A percentile compares a stretch with the other conserved stretches of the same genome.
phyloP scores from a whole-genome alignment of 92 coral and sea anemone species.

The Palythoa grandiflora region DNA sequence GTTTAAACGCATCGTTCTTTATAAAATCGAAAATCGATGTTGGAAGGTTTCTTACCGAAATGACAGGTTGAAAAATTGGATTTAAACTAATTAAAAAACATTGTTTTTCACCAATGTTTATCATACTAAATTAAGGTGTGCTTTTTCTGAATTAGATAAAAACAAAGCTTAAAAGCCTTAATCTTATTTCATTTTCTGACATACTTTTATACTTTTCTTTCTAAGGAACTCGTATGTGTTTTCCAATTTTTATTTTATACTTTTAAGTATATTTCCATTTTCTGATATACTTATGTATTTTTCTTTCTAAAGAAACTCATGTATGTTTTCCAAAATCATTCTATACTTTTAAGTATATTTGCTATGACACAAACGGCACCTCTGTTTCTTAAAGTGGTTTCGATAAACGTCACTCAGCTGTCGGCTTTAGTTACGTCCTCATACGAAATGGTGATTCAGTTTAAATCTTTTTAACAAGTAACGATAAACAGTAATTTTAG shows the following conservation, averaged over 20 bases:
- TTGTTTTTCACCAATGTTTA: neutral
- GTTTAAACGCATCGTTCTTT: neutral
- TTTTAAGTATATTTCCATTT: neutral
- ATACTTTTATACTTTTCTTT: neutral
- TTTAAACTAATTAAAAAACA: neutral
- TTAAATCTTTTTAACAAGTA: too few species aligned
- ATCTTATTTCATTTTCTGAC: neutral
- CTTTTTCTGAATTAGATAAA: neutral
- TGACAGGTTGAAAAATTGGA: slow-evolving; percentile 12
- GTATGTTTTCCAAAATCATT: neutral
- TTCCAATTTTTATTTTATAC: neutral
- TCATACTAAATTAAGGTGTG: neutral
- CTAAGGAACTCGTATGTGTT: neutral
- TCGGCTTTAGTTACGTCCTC: too few species aligned
- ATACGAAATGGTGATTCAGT: too few species aligned
- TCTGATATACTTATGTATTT: neutral
- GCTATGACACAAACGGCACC: neutral
- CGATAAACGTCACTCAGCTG: neutral
- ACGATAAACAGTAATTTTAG: too few species aligned
- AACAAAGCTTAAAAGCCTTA: neutral
- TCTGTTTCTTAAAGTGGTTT: neutral
- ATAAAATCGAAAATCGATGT: neutral
- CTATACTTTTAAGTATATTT: slow-evolving; percentile 6
- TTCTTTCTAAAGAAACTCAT: neutral
- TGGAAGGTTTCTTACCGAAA: neutral